Evolutionary conservation across 2,113 vertebrate genomes (phyloP), one percentile per base, ranked within the genome.

Genomic region (Pygathrix nemaeus): DNA sequence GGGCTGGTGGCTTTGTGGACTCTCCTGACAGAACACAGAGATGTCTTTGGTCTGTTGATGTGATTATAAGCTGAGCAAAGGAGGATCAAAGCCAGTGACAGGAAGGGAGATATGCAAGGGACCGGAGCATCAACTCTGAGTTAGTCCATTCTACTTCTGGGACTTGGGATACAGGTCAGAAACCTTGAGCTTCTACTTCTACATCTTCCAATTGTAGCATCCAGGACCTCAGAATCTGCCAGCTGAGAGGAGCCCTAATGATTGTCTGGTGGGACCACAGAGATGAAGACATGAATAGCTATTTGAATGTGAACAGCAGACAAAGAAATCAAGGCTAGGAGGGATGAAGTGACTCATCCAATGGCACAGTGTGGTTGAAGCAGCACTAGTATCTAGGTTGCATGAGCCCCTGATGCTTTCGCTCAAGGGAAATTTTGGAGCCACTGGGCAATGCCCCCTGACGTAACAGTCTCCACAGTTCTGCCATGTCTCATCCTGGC

Each of bases 381-480:
- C 18, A 7, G 30, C 40, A 25, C 75, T 57, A 27, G 50, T 43
- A n/a, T 88, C 38, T 13, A 81, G 23, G n/a, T 8, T 85, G 6
- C 32, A 43, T 35, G 14, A 85, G 48, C 43, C 7, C 23, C 9
- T 27, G n/a, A 52, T 45, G 75, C 59, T 85, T 96, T 57, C 43
- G 23, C 43, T 66, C 1, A 0, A 83, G 61, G 94, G 91, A 87
- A 95, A 80, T 75, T 96, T 89, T 96, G 52, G 82, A 85, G 40
- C 8, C 0, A 1, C 90, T 81, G 50, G 59, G 40, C 32, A 95
- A 97, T 70, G 35, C 20, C 52, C 48, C 14, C 70, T 90, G 75
- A 96, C 8, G 45, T 83, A 89, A 21, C 20, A n/a, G n/a, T 70
- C 48, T 75, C 50, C 76, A 16, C 0, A 21, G 21, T 90, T 85